phyloP scores from a whole-genome alignment of 2,888 invertebrate species.

The Sphinx pinastri region DNA sequence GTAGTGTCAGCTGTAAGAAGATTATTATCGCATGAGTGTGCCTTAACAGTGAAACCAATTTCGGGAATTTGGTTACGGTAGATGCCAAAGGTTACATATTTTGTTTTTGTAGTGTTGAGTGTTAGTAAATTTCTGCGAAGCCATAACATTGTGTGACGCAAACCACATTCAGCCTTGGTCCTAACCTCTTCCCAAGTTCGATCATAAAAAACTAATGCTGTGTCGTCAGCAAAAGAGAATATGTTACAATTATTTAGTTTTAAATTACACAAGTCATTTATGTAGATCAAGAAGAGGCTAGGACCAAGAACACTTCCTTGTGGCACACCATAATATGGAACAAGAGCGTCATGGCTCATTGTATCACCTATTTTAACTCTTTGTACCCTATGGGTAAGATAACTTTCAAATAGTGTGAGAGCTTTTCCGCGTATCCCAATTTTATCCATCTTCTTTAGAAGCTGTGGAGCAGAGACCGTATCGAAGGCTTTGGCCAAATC shows the following conservation, averaged over 20 bases:
- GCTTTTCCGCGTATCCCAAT: constrained; percentile 30
- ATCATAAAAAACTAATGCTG: constrained; percentile 22
- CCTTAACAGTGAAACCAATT: background rate
- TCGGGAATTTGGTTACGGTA: too few species aligned
- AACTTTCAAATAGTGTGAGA: constrained; percentile 27
- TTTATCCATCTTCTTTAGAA: constrained; percentile 29
- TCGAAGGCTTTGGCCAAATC: too few species aligned
- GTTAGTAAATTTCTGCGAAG: background rate
- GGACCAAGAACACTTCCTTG: constrained; percentile 32
- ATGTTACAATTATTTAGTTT: constrained; percentile 5
- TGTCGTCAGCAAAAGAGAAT: constrained; percentile 32
- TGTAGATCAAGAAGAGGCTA: constrained; percentile 29
- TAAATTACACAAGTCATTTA: background rate
- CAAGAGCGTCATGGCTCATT: background rate
- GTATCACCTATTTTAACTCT: constrained; percentile 9
- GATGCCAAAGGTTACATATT: background rate
- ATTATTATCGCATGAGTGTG: constrained; percentile 2
- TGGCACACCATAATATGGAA: constrained; percentile 28
- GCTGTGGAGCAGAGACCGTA: constrained; percentile 18
- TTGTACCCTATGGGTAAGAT: constrained; percentile 26
- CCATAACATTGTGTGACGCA: background rate
- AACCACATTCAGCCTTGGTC: background rate
- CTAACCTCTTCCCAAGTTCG: background rate
- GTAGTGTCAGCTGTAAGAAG: background rate
- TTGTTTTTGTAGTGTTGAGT: background rate